Evolutionary conservation across 2,113 vertebrate genomes (phyloP), one percentile per base, ranked within the genome.

Genomic region (Eupsittula cactorum): DNA sequence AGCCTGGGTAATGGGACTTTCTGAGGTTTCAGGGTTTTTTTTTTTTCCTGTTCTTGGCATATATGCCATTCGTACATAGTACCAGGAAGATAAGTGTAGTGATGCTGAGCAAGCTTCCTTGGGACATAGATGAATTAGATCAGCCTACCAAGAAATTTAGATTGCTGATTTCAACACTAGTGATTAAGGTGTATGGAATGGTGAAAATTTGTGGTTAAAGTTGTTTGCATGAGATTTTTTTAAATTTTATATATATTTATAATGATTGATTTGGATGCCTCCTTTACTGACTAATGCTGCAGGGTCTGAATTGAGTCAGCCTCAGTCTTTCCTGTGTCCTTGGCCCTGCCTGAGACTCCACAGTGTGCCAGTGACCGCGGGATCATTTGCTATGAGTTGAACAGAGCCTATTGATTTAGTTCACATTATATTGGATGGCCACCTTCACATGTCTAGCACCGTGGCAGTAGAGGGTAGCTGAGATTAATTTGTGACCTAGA

Each of bases 341-440:
- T 53, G n/a, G 21, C 23, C 25, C 28, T 3, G 2, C 53, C 53
- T 44, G 28, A 39, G 25, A 11, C 28, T 75, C 13, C 14, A 7
- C 39, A 21, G 15, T 14, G 33, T 28, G 28, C 41, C 27, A 17
- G 12, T 8, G 7, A 25, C 59, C 41, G 19, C 2, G 0, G 29
- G 24, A 28, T 82, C 21, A 2, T 46, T 68, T 82, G 28, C 52
- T 37, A 7, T 1, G 6, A 28, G 25, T 17, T 69, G n/a, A 79
- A 76, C 49, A 0, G 3, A 76, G 39, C 37, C 21, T 37, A 9
- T 16, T 59, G 37, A 57, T 84, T 59, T 42, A 52, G 69, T 80
- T 69, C 33, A 29, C 1, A 0, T 59, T 18, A 17, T 63, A 57
- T 12, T 4, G 2, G 8, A 4, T 16, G 18, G 29, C 76, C n/a